These are phyloP conservation scores for Corydoras maculifer DNA, from an alignment of 2,113 vertebrate species.

Conservation along the genomic window DNA sequence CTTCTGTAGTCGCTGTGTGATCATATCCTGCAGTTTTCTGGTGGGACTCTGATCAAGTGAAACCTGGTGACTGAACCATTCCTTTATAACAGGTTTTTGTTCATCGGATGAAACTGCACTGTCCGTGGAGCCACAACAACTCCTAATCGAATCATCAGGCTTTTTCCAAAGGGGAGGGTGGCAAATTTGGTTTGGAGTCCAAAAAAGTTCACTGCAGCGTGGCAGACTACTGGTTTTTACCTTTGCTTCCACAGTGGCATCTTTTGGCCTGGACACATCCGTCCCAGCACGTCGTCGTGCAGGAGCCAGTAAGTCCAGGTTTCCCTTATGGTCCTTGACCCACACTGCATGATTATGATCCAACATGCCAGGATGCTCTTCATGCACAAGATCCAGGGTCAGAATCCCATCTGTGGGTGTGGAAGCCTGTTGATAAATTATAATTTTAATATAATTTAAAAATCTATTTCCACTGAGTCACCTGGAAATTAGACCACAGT, in stretches of 20 bases:
- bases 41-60: constrained; percentile 55
- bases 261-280: constrained; percentile 56
- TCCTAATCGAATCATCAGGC: constrained; percentile 62
- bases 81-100: too few relatives aligned
- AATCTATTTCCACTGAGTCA: too few relatives aligned
- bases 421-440: constrained; percentile 69
- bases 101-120: constrained; percentile 57
- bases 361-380: constrained; percentile 73
- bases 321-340: constrained; percentile 69
- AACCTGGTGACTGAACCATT: too few relatives aligned
- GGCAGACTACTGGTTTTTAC: constrained; percentile 67
- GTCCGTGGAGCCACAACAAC: constrained; percentile 86
- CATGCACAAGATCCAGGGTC: constrained; percentile 88
- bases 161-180: constrained; percentile 81
- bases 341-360: constrained; percentile 66
- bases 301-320: constrained; percentile 65
- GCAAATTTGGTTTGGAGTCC: constrained; percentile 65
- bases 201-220: constrained; percentile 53
- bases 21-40: constrained; percentile 81
- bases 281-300: constrained; percentile 71
- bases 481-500: too few relatives aligned
- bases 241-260: constrained; percentile 46
- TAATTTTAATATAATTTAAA: not conserved
- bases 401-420: constrained; percentile 86
- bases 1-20: constrained; percentile 86